A percentile compares a stretch with the other conserved stretches of the same genome.
Evolutionary conservation across 2,888 invertebrate genomes (phyloP).

Genomic region (Escarpia spicata): DNA sequence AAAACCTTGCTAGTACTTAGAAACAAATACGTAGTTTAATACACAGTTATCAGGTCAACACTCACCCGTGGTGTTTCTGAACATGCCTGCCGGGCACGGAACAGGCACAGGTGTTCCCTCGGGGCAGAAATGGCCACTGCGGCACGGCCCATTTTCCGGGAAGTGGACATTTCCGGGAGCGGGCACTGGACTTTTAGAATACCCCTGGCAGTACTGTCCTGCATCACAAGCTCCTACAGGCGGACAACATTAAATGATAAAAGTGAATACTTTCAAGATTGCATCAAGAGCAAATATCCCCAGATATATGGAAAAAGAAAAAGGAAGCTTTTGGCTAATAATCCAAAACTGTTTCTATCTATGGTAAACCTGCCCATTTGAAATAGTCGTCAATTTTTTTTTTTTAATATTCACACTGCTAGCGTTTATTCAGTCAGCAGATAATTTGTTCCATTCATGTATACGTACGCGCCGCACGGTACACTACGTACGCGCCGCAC

Average conservation of each 20-base stretch:
- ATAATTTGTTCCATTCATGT: too few species aligned
- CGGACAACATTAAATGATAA: not conserved
- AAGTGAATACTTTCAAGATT: not conserved
- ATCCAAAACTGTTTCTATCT: too few species aligned
- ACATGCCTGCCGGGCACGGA: constrained; percentile 59
- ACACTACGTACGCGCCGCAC: too few species aligned
- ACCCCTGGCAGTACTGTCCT: constrained; percentile 61
- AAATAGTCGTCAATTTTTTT: too few species aligned
- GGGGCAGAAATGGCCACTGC: constrained; percentile 59
- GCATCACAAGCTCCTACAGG: constrained; percentile 55
- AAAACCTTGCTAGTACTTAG: not conserved
- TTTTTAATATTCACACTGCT: too few species aligned
- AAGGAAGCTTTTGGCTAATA: not conserved
- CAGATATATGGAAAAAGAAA: not conserved
- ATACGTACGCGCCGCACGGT: too few species aligned
- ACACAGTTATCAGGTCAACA: not conserved
- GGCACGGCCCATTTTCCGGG: constrained; percentile 57
- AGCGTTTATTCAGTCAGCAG: too few species aligned
- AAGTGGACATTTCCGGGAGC: constrained; percentile 44
- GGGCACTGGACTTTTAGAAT: constrained; percentile 54
- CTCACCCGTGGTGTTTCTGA: constrained; percentile 55
- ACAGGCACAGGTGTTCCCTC: constrained; percentile 52
- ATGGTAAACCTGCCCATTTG: too few species aligned
- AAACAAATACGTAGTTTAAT: not conserved
- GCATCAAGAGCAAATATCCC: not conserved